Evolutionary conservation across 2,888 invertebrate genomes (phyloP).

Genomic region (Nasonia oneida): DNA sequence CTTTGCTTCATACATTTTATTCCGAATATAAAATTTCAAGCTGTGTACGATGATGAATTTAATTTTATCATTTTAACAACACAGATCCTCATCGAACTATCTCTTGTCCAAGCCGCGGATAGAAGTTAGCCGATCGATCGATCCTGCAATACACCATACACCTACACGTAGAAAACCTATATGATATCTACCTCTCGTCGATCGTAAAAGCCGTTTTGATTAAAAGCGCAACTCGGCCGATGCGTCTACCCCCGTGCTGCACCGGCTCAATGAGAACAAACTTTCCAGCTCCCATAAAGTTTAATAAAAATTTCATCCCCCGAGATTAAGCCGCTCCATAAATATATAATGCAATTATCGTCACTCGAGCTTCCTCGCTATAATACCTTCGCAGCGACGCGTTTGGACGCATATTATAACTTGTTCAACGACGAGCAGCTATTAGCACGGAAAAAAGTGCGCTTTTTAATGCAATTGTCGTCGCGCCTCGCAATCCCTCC

Average conservation of each 20-base stretch:
- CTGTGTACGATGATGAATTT: too few relatives aligned
- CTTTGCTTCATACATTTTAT: neutral
- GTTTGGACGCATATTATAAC: neutral
- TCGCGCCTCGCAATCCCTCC: too few relatives aligned
- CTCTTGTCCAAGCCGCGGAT: too few relatives aligned
- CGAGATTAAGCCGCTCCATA: neutral
- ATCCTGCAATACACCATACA: too few relatives aligned
- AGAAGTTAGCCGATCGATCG: too few relatives aligned
- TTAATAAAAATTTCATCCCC: constrained; percentile 20
- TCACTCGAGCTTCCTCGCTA: neutral
- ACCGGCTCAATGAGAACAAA: neutral
- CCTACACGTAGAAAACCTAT: too few relatives aligned
- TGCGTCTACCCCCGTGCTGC: neutral
- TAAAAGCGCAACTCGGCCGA: constrained; percentile 1
- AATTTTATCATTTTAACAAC: too few relatives aligned
- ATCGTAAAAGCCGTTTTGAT: constrained; percentile 24
- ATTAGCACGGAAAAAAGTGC: too few relatives aligned
- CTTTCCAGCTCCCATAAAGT: constrained; percentile 12
- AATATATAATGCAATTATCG: neutral
- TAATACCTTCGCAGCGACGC: neutral
- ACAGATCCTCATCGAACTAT: too few relatives aligned
- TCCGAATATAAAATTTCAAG: neutral
- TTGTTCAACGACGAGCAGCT: too few relatives aligned
- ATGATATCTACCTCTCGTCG: neutral
- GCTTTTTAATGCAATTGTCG: too few relatives aligned